Percentiles rank a stretch among this genome's conserved stretches.
phyloP scores from a whole-genome alignment of 2,113 vertebrate genomes.

The Cyanoramphus novaezelandiae region DNA sequence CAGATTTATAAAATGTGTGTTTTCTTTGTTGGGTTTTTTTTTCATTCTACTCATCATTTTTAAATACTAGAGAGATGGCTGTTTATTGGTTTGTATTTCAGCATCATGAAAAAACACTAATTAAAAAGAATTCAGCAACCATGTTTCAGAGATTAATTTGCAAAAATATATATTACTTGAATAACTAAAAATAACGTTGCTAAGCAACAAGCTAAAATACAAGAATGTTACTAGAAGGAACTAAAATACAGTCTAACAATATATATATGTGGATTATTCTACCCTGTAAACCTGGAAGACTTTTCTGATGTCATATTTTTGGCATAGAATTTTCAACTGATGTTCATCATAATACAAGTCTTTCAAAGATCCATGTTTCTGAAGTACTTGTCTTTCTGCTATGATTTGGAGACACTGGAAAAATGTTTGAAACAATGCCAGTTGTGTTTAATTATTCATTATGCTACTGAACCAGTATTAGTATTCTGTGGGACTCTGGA shows the following conservation, averaged over 20 bases:
- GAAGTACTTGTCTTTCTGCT: constrained; percentile 7
- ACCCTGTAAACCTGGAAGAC: not conserved
- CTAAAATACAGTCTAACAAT: constrained; percentile 9
- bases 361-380: constrained; percentile 15
- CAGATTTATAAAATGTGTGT: not conserved
- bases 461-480: constrained; percentile 31
- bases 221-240: constrained; percentile 24
- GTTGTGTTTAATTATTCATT: constrained; percentile 66
- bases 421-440: constrained; percentile 46
- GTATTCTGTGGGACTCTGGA: constrained; percentile 50
- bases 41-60: constrained; percentile 19
- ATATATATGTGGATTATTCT: not conserved
- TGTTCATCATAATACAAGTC: not conserved
- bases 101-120: not conserved
- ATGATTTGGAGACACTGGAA: constrained; percentile 6
- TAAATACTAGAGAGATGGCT: constrained; percentile 1
- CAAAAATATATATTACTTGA: constrained; percentile 44
- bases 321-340: not conserved
- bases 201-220: constrained; percentile 57
- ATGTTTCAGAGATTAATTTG: constrained; percentile 57
- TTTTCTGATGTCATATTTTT: constrained; percentile 1
- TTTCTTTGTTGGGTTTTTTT: not conserved
- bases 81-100: constrained; percentile 22
- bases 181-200: constrained; percentile 55
- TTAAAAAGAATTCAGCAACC: constrained; percentile 24